phyloP scores from a whole-genome alignment of 1,140 invertebrate genomes.

The Melanaphis sacchari region DNA sequence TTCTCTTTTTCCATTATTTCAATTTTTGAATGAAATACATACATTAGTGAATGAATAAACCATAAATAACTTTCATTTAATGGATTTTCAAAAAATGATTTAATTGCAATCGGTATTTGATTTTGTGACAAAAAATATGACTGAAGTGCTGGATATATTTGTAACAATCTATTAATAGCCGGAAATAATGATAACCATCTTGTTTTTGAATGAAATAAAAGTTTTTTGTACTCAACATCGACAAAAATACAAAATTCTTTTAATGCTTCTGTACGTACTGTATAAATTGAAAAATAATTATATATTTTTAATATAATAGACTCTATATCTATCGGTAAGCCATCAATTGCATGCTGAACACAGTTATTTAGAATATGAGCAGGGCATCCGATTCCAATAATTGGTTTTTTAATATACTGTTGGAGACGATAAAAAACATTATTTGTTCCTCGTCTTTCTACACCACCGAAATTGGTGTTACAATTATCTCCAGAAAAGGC shows the following conservation, averaged over 20 bases:
- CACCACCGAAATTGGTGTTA: constrained; percentile 9
- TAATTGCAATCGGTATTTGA: constrained; percentile 22
- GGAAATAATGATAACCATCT: constrained; percentile 17
- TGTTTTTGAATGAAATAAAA: constrained; percentile 3
- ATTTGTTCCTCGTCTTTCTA: neutral
- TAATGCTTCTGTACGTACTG: neutral
- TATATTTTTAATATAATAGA: constrained; percentile 19
- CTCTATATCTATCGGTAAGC: neutral
- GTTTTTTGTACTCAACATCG: neutral
- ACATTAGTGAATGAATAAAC: constrained; percentile 9
- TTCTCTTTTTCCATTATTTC: neutral
- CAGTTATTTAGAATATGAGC: constrained; percentile 8
- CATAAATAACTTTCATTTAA: constrained; percentile 22
- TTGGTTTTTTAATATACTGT: neutral
- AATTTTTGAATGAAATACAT: constrained; percentile 16
- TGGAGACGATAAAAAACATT: neutral
- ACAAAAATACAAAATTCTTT: neutral
- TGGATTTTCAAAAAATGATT: constrained; percentile 19
- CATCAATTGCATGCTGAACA: neutral
- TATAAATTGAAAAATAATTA: constrained; percentile 26
- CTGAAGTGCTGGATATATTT: neutral
- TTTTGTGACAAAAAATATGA: neutral
- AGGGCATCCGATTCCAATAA: neutral
- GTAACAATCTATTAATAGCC: neutral
- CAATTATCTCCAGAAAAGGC: neutral